Base-by-base conservation (phyloP, 2,113 vertebrate species). In the Pongo abelii region DNA sequence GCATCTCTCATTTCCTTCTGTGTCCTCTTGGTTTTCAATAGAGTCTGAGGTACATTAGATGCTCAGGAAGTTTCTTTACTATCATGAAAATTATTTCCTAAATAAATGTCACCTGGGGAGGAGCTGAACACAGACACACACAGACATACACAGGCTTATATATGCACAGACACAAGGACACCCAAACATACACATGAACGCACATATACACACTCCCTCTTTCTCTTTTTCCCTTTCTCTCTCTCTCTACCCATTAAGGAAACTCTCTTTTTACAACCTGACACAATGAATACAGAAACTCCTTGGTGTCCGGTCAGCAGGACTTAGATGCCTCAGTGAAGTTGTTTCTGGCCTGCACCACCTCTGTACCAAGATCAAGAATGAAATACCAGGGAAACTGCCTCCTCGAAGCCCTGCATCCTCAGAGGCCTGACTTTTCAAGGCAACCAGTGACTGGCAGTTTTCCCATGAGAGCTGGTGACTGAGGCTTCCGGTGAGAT, bases 311-410 rank as follows among this genome's bases (percentile, higher is more conserved):
- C 12, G 22, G 59, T 27, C 27, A 5, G 9, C 46, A 78, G 46
- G 38, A 30, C 38, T 32, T 2, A 0, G 17, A 1, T 7, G 40
- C 40, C 57, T 72, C 46, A 8, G n/a, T 32, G 84, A 43, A 3
- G 0, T 12, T 8, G 32, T 22, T 72, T 92, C 55, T 78, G 22
- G 50, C 16, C 30, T 6, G 23, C 18, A 13, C 0, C 0, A 1
- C 1, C 12, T n/a, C 74, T 88, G 8, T 0, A 17, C 18, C 1
- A 16, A 30, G 14, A 6, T 52, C 14, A 46, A 61, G 64, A 32
- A 11, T 5, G 2, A n/a, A 32, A 32, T 17, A 18, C 20, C 8
- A 12, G 23, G 0, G n/a, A 67, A 64, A 20, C 25, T 25, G 8
- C 6, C 35, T 38, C 3, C 11, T 67, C 12, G 25, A 2, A 25